Evolutionary conservation across 1,140 invertebrate genomes (phyloP), one percentile per base, ranked within the genome.

Genomic region (Drosophila miranda): DNA sequence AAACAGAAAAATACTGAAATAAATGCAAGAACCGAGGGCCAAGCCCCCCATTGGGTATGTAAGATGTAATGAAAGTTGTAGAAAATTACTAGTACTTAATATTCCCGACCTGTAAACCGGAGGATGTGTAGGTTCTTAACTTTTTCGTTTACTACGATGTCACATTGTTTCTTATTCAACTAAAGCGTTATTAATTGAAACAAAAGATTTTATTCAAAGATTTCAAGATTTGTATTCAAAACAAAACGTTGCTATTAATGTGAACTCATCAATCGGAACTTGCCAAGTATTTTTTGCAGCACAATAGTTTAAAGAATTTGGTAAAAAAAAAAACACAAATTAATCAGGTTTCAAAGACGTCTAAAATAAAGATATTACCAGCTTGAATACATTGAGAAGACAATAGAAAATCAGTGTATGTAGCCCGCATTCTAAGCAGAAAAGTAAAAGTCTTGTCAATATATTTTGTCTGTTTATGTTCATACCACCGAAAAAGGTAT

Each of bases 201-300:
- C 38, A 70, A 60, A 64, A 61, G 75, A 69, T 64, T 78, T 64
- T 16, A 16, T 16, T 16, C 0, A 16, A 16, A 16, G 16, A 16
- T 16, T 16, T 16, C 16, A 16, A 16, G 16, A 16, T 16, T 16
- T 64, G 55, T 57, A 75, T 66, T 75, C 71, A 77, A 70, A 78
- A 71, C 75, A 75, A 63, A 55, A 58, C 64, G 57, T 71, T 75
- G 71, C 56, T 48, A 56, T 63, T 78, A 78, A 78, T 78, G 71
- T 64, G 66, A 52, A 72, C 60, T 71, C 75, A 78, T 78, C 60
- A 78, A 78, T 78, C 53, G 48, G 43, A 61, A 59, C 43, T 46
- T 16, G 14, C 44, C 56, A 55, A 34, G 52, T 38, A 64, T 26
- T 26, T 11, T 50, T 41, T 50, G 64, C 43, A 62, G 68, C 63